phyloP scores from a whole-genome alignment of 2,113 vertebrate species.

The Suncus etruscus region DNA sequence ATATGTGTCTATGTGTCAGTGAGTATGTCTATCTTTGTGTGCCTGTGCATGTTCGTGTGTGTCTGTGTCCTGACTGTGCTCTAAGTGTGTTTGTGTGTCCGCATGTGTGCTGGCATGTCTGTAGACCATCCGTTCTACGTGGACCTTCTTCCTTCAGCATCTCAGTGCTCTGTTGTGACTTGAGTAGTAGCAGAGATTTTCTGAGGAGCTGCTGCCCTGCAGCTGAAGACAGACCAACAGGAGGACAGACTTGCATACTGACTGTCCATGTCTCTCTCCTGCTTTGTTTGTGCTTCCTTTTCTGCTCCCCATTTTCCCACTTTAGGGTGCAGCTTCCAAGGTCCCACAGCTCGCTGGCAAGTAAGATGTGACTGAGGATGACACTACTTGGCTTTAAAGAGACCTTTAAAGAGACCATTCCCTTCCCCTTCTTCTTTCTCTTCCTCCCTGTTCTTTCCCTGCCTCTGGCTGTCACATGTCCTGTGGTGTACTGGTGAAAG shows the following conservation, averaged over 20 bases:
- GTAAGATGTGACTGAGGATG: too few relatives aligned
- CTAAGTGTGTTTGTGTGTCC: not conserved
- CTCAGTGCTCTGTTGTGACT: not conserved
- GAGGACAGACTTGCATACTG: too few relatives aligned
- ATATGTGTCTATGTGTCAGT: not conserved
- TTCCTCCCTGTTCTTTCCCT: not conserved
- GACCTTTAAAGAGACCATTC: too few relatives aligned
- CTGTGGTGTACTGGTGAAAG: too few relatives aligned
- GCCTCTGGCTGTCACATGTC: too few relatives aligned
- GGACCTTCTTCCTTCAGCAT: not conserved
- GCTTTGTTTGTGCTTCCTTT: too few relatives aligned
- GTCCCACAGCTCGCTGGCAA: too few relatives aligned
- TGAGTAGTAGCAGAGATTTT: not conserved
- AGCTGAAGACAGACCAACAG: too few relatives aligned
- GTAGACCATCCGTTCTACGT: not conserved
- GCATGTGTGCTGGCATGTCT: fast-evolving
- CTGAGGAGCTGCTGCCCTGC: not conserved
- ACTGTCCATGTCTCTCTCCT: too few relatives aligned
- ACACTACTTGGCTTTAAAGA: too few relatives aligned
- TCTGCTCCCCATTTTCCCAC: too few relatives aligned
- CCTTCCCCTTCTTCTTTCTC: not conserved
- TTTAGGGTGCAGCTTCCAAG: too few relatives aligned
- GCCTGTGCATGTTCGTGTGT: fast-evolving
- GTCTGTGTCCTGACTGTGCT: not conserved
- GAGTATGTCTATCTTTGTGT: not conserved